Conservation (phyloP, 2,113 vertebrate genomes). For the Ploceus nigricollis region DNA sequence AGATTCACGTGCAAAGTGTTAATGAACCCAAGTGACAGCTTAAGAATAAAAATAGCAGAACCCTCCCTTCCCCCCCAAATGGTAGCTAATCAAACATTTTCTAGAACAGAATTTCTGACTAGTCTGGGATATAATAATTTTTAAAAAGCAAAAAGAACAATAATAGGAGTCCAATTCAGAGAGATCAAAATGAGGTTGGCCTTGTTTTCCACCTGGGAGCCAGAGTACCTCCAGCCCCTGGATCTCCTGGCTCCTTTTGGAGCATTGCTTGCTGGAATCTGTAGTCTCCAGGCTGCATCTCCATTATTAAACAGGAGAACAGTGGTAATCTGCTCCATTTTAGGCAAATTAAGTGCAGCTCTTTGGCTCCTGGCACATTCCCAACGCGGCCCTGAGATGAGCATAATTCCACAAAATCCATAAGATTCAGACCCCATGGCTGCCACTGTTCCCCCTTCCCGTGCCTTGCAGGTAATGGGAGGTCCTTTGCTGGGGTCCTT, state of each 20-base stretch:
- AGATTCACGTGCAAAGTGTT: constrained; percentile 10
- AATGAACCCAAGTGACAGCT: constrained; percentile 19
- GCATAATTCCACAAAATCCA: constrained; percentile 45
- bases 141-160: not conserved
- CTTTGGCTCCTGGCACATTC: constrained; percentile 44
- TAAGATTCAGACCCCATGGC: not conserved
- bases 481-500: not conserved
- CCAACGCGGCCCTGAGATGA: not conserved
- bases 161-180: not conserved
- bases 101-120: not conserved
- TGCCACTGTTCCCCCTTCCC: not conserved
- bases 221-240: not conserved
- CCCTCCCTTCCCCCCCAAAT: not conserved
- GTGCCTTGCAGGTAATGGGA: not conserved
- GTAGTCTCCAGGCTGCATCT: constrained; percentile 50
- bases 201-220: not conserved
- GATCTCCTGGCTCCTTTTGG: not conserved
- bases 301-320: constrained; percentile 30
- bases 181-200: not conserved
- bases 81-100: not conserved
- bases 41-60: constrained; percentile 29
- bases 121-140: not conserved
- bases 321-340: constrained; percentile 51
- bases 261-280: constrained; percentile 9
- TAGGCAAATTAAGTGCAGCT: constrained; percentile 50